A percentile compares a stretch with the other conserved stretches of the same genome.
Evolutionary conservation across 2,797 vertebrate species (phyloP).

Genomic region (Masticophis lateralis): DNA sequence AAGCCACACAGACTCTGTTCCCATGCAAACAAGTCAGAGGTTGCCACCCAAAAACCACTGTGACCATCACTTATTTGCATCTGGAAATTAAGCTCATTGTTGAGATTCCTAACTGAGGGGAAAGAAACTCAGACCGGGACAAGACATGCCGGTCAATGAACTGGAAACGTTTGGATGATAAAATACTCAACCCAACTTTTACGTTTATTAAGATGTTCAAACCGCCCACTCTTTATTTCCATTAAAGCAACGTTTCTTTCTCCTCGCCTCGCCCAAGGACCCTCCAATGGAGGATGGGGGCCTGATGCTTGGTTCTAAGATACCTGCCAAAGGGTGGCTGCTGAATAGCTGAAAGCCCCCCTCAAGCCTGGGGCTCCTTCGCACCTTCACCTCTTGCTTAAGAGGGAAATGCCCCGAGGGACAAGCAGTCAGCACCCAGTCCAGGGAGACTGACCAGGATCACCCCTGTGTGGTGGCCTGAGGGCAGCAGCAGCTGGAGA

Average conservation of each 20-base stretch:
- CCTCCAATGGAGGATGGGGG: not conserved
- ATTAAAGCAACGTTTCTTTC: not conserved
- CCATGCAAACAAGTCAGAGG: not conserved
- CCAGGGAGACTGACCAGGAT: not conserved
- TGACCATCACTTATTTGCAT: not conserved
- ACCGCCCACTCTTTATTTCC: not conserved
- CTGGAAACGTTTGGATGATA: not conserved
- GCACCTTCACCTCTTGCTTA: not conserved
- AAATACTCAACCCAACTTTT: not conserved
- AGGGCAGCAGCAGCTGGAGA: not conserved
- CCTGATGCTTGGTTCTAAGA: not conserved
- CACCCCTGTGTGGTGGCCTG: not conserved
- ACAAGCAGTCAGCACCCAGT: not conserved
- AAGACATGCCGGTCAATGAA: not conserved
- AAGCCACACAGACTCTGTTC: not conserved
- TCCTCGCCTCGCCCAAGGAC: not conserved
- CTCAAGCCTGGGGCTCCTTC: not conserved
- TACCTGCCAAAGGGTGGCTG: not conserved
- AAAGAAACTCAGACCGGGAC: not conserved
- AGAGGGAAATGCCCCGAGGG: not conserved
- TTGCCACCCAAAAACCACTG: not conserved
- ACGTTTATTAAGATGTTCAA: not conserved
- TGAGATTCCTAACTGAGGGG: slow-evolving; percentile 10
- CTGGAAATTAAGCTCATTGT: slow-evolving; percentile 10
- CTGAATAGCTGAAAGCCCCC: not conserved